Base-by-base conservation (phyloP, 2,113 vertebrate species). In the Anhinga rufa region DNA sequence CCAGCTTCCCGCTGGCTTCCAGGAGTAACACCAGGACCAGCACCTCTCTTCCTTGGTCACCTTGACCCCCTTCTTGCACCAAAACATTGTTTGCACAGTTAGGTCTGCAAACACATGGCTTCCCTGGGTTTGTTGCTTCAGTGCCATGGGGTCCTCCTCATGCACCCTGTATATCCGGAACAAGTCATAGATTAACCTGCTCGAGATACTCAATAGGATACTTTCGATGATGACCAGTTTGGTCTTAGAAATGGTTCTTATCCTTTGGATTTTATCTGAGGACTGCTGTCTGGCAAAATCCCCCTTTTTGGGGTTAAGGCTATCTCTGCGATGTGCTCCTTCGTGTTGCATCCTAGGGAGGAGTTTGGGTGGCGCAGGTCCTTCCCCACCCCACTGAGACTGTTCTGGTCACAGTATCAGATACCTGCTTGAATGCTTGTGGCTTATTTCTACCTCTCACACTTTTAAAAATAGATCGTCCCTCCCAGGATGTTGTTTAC, bases 371-470 rank as follows among this genome's bases (percentile, higher is more conserved):
- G n/a, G 42, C 2, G 13, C 31, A 28, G 31, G 12, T 80, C 71
- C 49, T 85, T 88, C 61, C n/a, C 52, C 29, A 51, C 22, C 25
- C 34, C 1, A 2, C 44, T 82, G 81, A 58, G 61, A 38, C 49
- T 57, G 49, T 86, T 51, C 54, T 96, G 95, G 70, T 96, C 82
- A 91, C 70, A 46, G 88, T 76, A 76, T 82, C 92, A 85, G 70
- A 90, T 91, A 58, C 85, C 91, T 93, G 3, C 77, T 55, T 92
- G 93, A 96, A 92, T 28, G 22, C 86, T 85, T 12, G 5, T 93
- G 94, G 93, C 93, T 97, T 88, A 90, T 97, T 98, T 97, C 91
- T 97, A n/a, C 96, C 87, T 98, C 95, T 98, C 92, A 97, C 95
- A 57, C 96, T 98, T 98, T 72, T 85, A 88, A 96, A 97, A 97